Evolutionary conservation across 1,140 invertebrate genomes (phyloP), one percentile per base, ranked within the genome.

Genomic region (Magallana ariakensis): DNA sequence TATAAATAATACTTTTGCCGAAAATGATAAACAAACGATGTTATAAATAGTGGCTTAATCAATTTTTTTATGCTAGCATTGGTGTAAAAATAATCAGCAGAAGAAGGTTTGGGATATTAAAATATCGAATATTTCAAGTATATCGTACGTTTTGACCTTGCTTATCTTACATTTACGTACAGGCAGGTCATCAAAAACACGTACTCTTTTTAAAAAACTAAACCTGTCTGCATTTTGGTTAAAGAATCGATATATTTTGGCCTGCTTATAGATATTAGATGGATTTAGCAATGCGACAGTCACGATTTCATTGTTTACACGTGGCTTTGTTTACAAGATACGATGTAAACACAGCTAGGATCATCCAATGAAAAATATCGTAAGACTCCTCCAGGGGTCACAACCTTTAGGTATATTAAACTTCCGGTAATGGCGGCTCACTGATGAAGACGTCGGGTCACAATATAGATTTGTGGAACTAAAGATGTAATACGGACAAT

Each of bases 271-370:
- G 33, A 75, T 46, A 75, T 33, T 75, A 75, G 66, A 26, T 26
- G 22, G 66, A 75, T 75, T 75, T 75, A 26, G 66, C 66, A 75
- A 75, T 75, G 33, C 8, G 66, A 75, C 66, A 75, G 66, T 75
- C 66, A 75, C 66, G 66, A 75, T 75, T 26, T 26, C 15, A 75
- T 75, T 75, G 66, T 75, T 75, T 75, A 75, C 66, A 75, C 66
- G 66, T 75, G 66, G 66, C 22, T 75, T 75, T 75, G 66, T 75
- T 75, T 75, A 75, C 66, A 75, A 26, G 66, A 75, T 75, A 75
- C 66, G 66, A 75, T 75, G 66, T 75, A 75, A 75, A 75, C 66
- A 75, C 19, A 75, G 8, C 22, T 75, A 4, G 3, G 10, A 75
- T 26, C 22, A 75, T 75, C 66, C 66, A 75, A 75, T 75, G 22